Percentiles rank a stretch among this genome's conserved stretches.
Evolutionary conservation across 2,113 vertebrate genomes (phyloP).

Genomic region (Paramisgurnus dabryanus): DNA sequence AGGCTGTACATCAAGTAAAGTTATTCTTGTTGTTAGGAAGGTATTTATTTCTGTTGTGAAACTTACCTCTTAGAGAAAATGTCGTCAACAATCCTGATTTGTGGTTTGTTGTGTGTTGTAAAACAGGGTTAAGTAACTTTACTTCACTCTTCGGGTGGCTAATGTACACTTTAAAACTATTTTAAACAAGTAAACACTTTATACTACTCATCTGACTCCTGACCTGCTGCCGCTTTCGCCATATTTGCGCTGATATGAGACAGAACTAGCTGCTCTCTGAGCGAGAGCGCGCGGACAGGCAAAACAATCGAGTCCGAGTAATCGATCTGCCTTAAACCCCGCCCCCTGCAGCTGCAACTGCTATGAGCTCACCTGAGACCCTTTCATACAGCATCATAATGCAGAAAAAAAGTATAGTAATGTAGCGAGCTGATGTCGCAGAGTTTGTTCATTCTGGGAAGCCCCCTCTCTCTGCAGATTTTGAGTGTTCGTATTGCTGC

Average conservation of each 20-base stretch:
- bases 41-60: not conserved
- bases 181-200: not conserved
- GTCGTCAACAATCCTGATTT: not conserved
- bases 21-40: too few relatives aligned
- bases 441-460: not conserved
- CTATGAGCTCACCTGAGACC: not conserved
- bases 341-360: not conserved
- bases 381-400: not conserved
- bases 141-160: not conserved
- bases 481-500: not conserved
- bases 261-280: not conserved
- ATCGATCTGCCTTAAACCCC: not conserved
- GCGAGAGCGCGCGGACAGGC: not conserved
- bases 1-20: not conserved
- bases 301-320: not conserved
- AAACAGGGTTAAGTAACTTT: not conserved
- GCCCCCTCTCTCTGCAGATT: not conserved
- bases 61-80: constrained; percentile 21
- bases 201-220: not conserved
- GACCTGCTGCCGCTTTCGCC: constrained; percentile 7
- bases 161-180: not conserved
- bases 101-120: not conserved
- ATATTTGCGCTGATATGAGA: constrained; percentile 27
- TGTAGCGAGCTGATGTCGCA: not conserved
- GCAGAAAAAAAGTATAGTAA: not conserved